Percentiles rank a stretch among this genome's conserved stretches.
phyloP scores from a whole-genome alignment of 2,797 vertebrate species.

The Poeciliopsis presidionis region DNA sequence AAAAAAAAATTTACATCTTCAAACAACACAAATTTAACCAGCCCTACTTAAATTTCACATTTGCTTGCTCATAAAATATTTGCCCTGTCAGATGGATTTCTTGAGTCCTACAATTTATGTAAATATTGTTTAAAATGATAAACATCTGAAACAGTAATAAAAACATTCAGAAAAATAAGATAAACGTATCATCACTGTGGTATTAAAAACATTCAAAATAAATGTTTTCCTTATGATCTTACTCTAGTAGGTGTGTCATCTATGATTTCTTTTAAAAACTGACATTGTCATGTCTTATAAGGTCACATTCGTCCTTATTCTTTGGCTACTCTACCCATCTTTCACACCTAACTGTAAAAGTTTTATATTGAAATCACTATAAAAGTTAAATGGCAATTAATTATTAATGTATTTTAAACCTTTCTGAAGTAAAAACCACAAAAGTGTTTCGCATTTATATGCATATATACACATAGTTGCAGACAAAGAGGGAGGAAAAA shows the following conservation, averaged over 20 bases:
- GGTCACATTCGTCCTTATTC: neutral
- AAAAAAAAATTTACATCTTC: no score
- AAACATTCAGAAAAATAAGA: no score
- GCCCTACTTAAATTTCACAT: neutral
- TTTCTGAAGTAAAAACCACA: neutral
- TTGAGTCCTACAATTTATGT: neutral
- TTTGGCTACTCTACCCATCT: neutral
- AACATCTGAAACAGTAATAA: neutral
- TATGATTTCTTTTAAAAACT: no score
- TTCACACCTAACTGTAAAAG: neutral
- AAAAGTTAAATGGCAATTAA: neutral
- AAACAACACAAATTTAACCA: no score
- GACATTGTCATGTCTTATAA: no score
- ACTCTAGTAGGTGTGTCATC: no score
- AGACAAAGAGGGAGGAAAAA: slow-evolving; percentile 15
- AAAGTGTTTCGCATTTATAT: neutral
- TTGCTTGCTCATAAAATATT: neutral
- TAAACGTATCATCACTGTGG: neutral
- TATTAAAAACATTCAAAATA: neutral
- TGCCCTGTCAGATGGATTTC: neutral
- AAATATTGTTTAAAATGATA: neutral
- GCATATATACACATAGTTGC: slow-evolving; percentile 44
- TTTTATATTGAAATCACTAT: neutral
- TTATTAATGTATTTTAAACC: neutral
- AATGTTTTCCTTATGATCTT: neutral